Evolutionary conservation across 2,888 invertebrate species (phyloP).

Genomic region (Acrobasis suavella): DNA sequence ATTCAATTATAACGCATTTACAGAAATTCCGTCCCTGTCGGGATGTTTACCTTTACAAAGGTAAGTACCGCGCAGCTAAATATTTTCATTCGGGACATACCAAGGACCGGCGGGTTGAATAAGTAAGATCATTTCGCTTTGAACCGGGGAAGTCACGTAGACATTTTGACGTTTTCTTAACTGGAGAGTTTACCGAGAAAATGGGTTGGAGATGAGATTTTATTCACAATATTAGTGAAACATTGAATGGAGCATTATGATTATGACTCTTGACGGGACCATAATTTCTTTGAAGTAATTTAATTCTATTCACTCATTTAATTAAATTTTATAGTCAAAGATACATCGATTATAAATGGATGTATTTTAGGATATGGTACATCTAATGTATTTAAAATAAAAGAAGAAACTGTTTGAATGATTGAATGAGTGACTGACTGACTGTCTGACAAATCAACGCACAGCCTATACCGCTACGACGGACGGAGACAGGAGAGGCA

Average conservation of each 20-base stretch:
- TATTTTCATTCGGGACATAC: conserved; percentile 19
- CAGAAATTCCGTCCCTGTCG: not conserved
- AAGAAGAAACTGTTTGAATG: no score
- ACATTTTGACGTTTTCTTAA: conserved; percentile 37
- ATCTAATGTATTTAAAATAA: no score
- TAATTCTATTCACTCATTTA: conserved; percentile 6
- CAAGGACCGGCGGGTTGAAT: conserved; percentile 29
- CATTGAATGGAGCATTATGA: conserved; percentile 12
- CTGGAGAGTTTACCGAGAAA: conserved; percentile 32
- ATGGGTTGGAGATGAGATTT: conserved; percentile 30
- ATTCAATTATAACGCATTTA: not conserved
- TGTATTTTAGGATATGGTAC: no score
- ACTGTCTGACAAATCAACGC: no score
- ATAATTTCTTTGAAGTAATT: conserved; percentile 11
- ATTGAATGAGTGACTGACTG: no score
- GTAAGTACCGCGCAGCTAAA: not conserved
- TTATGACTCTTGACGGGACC: not conserved
- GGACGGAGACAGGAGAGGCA: no score
- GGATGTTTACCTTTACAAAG: not conserved
- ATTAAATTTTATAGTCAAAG: not conserved
- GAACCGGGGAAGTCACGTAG: conserved; percentile 34
- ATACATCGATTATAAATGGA: not conserved
- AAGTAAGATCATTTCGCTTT: conserved; percentile 37
- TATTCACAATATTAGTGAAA: conserved; percentile 24
- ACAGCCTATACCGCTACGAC: no score